These are phyloP conservation scores for Bacillus rossius DNA, from an alignment of 1,140 invertebrate species.

Conservation along the genomic window DNA sequence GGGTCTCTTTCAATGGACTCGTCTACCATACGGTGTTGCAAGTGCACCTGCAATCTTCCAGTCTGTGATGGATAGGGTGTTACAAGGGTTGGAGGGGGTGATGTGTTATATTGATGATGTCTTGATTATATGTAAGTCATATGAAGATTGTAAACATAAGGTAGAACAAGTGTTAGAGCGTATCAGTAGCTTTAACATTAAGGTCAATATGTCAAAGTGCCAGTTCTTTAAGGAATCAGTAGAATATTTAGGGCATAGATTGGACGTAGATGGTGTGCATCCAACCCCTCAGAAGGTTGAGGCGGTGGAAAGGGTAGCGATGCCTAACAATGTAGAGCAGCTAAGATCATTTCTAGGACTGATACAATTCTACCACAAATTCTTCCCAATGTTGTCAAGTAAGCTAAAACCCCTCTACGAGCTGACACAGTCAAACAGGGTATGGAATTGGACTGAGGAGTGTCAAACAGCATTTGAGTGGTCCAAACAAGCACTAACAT, in stretches of 20 bases:
- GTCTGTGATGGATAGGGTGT: too few species aligned
- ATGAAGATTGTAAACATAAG: constrained; percentile 3
- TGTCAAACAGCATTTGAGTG: constrained; percentile 28
- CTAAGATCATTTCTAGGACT: constrained; percentile 35
- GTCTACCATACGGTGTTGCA: too few species aligned
- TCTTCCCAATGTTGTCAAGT: constrained; percentile 25
- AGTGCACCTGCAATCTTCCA: too few species aligned
- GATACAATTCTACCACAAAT: constrained; percentile 35
- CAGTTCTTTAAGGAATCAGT: constrained; percentile 28
- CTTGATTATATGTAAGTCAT: not conserved
- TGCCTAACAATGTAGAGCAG: constrained; percentile 32
- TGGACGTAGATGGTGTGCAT: constrained; percentile 33
- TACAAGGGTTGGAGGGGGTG: too few species aligned
- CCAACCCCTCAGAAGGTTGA: constrained; percentile 34
- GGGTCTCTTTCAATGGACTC: too few species aligned
- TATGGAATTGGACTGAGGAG: constrained; percentile 15
- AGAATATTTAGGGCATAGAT: constrained; percentile 34
- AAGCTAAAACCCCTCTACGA: too few species aligned
- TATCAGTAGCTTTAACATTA: constrained; percentile 23
- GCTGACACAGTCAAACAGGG: too few species aligned
- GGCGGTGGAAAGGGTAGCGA: constrained; percentile 33
- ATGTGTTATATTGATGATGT: too few species aligned
- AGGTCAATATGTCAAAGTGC: constrained; percentile 38
- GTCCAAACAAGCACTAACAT: constrained; percentile 30
- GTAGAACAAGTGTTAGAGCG: constrained; percentile 21